phyloP scores from a whole-genome alignment of 2,113 vertebrate species.

The Cisticola juncidis region DNA sequence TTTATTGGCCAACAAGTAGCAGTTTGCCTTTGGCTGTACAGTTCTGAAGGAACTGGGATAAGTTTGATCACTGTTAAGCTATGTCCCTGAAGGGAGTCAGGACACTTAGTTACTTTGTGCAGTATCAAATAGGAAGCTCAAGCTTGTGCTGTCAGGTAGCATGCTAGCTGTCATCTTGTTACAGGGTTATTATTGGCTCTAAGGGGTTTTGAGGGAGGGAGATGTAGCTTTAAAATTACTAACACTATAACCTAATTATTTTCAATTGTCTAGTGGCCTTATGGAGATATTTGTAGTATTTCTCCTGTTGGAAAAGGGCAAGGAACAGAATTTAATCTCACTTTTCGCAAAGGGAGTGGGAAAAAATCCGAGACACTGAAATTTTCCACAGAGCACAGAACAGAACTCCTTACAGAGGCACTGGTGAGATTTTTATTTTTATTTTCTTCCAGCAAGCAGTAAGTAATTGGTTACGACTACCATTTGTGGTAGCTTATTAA shows the following conservation, averaged over 20 bases:
- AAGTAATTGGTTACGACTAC: not conserved
- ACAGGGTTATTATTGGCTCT: not conserved
- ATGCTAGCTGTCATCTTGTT: not conserved
- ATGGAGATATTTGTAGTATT: constrained; percentile 96
- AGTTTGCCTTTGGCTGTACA: not conserved
- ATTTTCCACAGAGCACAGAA: constrained; percentile 98
- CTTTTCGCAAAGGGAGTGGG: constrained; percentile 95
- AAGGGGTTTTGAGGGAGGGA: not conserved
- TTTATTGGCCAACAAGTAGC: not conserved
- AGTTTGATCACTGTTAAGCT: constrained; percentile 8
- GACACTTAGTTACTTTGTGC: not conserved
- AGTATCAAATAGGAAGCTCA: not conserved
- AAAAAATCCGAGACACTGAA: constrained; percentile 98
- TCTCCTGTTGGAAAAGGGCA: constrained; percentile 95
- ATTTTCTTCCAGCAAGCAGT: not conserved
- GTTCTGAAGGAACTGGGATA: not conserved
- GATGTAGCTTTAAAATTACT: not conserved
- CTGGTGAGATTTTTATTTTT: constrained; percentile 79
- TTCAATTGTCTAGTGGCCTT: constrained; percentile 88
- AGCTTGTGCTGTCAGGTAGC: accelerated
- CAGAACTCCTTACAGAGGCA: constrained; percentile 96
- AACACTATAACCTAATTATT: not conserved
- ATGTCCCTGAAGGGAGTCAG: not conserved
- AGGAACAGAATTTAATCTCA: constrained; percentile 96
- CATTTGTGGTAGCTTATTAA: not conserved